Evolutionary conservation across 2,797 vertebrate species (phyloP).

Genomic region (Semaprochilodus insignis): DNA sequence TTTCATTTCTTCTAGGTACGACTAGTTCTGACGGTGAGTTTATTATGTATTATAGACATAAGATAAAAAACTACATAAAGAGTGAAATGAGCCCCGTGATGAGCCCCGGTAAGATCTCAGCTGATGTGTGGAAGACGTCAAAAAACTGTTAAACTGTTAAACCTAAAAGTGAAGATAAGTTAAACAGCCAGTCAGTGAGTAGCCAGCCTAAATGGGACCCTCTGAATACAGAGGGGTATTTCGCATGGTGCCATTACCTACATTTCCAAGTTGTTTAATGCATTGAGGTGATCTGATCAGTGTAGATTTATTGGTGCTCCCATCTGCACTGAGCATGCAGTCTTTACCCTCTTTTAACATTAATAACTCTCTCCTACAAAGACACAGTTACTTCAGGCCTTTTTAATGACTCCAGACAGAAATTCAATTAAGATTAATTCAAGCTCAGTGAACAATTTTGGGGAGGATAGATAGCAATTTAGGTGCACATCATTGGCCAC

Average conservation of each 20-base stretch:
- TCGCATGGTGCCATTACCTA: background rate
- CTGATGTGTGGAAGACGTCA: no score
- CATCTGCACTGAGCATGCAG: constrained; percentile 48
- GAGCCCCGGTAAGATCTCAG: no score
- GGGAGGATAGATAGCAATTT: constrained; percentile 74
- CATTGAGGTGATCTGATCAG: constrained; percentile 44
- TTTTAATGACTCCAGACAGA: constrained; percentile 78
- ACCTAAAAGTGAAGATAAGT: no score
- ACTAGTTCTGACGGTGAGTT: no score
- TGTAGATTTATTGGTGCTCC: constrained; percentile 43
- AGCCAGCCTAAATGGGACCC: no score
- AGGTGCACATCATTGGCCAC: constrained; percentile 69
- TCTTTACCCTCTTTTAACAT: constrained; percentile 61
- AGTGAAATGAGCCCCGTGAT: no score
- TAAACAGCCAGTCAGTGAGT: no score
- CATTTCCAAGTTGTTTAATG: constrained; percentile 21
- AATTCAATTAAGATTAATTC: constrained; percentile 83
- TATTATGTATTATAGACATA: no score
- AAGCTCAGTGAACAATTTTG: constrained; percentile 76
- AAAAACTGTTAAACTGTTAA: no score
- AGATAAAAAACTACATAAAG: no score
- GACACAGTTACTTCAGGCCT: constrained; percentile 72
- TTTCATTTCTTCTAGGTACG: no score
- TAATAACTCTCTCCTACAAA: constrained; percentile 70
- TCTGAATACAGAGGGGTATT: no score